Conservation (phyloP, 2,113 vertebrate species). For the Plotosus lineatus region DNA sequence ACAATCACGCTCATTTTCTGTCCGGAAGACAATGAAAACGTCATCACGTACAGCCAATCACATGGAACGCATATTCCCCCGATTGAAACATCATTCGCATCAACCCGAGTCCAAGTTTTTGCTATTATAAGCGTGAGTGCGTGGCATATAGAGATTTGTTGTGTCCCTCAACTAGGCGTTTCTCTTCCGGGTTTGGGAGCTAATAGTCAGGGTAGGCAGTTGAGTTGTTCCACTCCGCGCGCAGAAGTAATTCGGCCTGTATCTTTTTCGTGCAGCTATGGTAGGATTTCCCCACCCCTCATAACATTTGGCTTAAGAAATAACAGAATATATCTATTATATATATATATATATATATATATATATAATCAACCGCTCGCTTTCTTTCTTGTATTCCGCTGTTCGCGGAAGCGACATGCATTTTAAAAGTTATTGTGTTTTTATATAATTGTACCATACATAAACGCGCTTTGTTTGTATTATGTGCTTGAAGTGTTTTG, state of each 20-base stretch:
- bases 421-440: no score
- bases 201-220: neutral
- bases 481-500: no score
- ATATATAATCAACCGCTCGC: no score
- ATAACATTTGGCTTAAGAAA: neutral
- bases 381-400: no score
- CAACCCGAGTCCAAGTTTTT: neutral
- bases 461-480: neutral
- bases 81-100: no score
- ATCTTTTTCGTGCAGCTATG: neutral
- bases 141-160: neutral
- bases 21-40: no score
- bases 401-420: no score
- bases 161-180: neutral
- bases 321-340: no score
- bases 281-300: conserved; percentile 28
- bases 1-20: no score
- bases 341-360: no score
- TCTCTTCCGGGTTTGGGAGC: conserved; percentile 2
- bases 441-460: neutral
- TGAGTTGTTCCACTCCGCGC: neutral
- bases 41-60: neutral
- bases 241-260: neutral
- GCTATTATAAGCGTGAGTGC: no score
- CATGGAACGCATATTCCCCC: neutral